A percentile compares a stretch with the other conserved stretches of the same genome.
phyloP scores from a whole-genome alignment of 2,113 vertebrate species.

The Rhinichthys klamathensis region DNA sequence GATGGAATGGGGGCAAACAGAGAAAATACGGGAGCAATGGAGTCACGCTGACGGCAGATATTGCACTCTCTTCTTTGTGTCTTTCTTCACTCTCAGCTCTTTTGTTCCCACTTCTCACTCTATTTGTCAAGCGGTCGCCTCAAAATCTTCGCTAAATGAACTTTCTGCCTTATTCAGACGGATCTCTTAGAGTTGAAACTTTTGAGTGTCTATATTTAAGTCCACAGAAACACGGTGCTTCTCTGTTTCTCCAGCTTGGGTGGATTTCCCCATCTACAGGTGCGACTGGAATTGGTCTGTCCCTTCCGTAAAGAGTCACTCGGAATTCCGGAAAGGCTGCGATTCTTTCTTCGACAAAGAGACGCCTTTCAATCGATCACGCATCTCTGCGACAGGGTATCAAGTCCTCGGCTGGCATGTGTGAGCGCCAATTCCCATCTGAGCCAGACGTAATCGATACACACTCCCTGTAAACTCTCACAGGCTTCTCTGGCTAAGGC shows the following conservation, averaged over 20 bases:
- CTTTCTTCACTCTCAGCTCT: slow-evolving; percentile 34
- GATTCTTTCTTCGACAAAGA: slow-evolving; percentile 53
- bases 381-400: slow-evolving; percentile 54
- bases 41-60: slow-evolving; percentile 34
- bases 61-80: background rate
- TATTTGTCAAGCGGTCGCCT: slow-evolving; percentile 14
- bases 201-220: background rate
- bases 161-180: background rate
- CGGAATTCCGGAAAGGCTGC: slow-evolving; percentile 49
- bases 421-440: slow-evolving; percentile 26
- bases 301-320: slow-evolving; percentile 45
- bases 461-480: slow-evolving; percentile 29
- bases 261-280: slow-evolving; percentile 17
- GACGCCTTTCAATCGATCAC: slow-evolving; percentile 54
- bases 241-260: slow-evolving; percentile 5
- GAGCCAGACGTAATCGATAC: slow-evolving; percentile 54
- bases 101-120: slow-evolving; percentile 13
- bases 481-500: slow-evolving; percentile 21
- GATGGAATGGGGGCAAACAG: slow-evolving; percentile 53
- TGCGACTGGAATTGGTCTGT: slow-evolving; percentile 23
- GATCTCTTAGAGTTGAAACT: background rate
- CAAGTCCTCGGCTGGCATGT: slow-evolving; percentile 36
- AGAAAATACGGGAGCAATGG: slow-evolving; percentile 32
- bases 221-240: background rate
- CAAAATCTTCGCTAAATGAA: slow-evolving; percentile 9